Base-by-base conservation (phyloP, 2,797 vertebrate genomes). In the Gadopsis bispinosus region DNA sequence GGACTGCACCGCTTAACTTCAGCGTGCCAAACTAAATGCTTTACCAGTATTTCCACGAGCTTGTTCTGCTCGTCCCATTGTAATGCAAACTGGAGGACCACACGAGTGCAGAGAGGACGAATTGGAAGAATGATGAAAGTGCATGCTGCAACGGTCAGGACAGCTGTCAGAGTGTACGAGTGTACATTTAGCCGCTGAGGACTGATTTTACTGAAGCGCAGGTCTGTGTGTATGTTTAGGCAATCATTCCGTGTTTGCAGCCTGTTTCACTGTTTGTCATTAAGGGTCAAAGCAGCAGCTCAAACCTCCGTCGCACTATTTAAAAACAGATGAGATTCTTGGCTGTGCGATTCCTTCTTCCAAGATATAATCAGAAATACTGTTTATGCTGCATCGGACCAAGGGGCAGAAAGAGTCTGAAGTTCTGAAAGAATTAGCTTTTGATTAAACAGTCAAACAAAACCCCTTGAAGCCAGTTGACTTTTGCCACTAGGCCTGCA, bases 111-210 rank as follows among this genome's bases (percentile, higher is more conserved):
- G 45, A 67, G 61, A 71, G 79, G 85, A 70, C 79, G 80, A 81
- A 84, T n/a, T 73, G 80, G 84, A 85, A 92, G 88, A 92, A 91
- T 89, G 85, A 89, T 73, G 83, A 87, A 75, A 90, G 88, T 83
- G 70, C 29, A 5, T 48, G 74, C 71, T 84, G 45, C 68, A 87
- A 72, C 84, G 90, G 85, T 70, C 69, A 63, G 85, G 84, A 85
- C 86, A 87, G 87, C 88, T 89, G 89, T 83, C 84, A 78, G 86
- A 70, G 65, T 79, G 63, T 53, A 56, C 19, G 17, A 66, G 56
- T 45, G 60, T 43, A 74, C 75, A 77, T 80, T 83, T 72, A 71
- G 62, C 47, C 7, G 61, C 55, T 62, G 50, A 59, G 41, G 60
- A 66, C 22, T 43, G 62, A 71, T 83, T 82, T 84, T 8, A 75